A percentile compares a stretch with the other conserved stretches of the same genome.
Evolutionary conservation across 2,797 vertebrate genomes (phyloP).

Genomic region (Pteropus rufus): DNA sequence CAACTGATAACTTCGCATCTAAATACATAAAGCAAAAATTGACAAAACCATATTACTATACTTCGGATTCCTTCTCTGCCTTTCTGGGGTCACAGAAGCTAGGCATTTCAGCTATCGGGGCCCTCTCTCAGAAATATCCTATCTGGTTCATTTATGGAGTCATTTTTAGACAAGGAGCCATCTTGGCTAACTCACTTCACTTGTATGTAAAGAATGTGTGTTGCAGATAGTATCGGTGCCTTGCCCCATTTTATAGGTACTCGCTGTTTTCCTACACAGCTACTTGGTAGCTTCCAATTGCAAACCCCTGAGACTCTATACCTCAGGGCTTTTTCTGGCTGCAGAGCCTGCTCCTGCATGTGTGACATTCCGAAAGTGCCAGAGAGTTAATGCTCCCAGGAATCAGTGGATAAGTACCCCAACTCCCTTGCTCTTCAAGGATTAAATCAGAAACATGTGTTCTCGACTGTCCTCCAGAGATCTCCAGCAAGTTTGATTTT

Average conservation of each 20-base stretch:
- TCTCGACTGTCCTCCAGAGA: background rate
- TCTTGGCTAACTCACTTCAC: background rate
- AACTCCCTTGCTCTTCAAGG: background rate
- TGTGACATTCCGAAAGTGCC: background rate
- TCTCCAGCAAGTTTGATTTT: background rate
- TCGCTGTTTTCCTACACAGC: background rate
- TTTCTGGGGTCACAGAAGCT: background rate
- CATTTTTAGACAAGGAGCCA: background rate
- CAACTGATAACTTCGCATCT: background rate
- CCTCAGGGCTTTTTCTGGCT: background rate
- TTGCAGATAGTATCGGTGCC: background rate
- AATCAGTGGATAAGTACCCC: background rate
- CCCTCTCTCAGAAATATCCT: background rate
- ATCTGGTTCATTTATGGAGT: background rate
- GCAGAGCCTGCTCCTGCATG: background rate
- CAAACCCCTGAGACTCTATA: background rate
- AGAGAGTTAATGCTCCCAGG: background rate
- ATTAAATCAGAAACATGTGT: background rate
- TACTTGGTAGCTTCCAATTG: background rate
- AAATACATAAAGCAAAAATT: conserved; percentile 26
- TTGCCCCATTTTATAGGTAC: background rate
- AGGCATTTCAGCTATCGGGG: background rate
- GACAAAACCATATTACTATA: background rate
- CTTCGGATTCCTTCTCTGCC: background rate
- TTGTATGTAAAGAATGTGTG: background rate